A percentile compares a stretch with the other conserved stretches of the same genome.
Evolutionary conservation across 2,888 invertebrate species (phyloP).

Genomic region (Pristionchus arcanus): DNA sequence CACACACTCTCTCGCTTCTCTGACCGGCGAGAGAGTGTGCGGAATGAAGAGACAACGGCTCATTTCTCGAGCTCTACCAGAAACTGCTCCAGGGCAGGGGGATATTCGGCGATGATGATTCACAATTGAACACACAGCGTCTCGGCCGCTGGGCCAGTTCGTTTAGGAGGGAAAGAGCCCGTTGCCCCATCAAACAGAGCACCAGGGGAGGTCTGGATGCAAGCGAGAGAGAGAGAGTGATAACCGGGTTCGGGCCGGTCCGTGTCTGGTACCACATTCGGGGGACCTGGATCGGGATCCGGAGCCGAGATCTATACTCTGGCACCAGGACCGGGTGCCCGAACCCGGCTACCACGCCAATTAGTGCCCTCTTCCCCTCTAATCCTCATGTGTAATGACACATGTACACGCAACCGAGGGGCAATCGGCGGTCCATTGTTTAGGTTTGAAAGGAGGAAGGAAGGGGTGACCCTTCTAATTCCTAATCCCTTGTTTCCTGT

Average conservation of each 20-base stretch:
- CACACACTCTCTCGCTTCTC: neutral
- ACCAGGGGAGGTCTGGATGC: neutral
- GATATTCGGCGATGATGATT: neutral
- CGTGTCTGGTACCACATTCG: too few relatives aligned
- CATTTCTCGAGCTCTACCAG: too few relatives aligned
- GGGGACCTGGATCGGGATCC: too few relatives aligned
- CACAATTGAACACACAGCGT: neutral
- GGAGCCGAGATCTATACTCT: too few relatives aligned
- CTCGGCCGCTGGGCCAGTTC: neutral
- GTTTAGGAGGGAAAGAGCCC: neutral
- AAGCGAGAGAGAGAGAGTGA: neutral
- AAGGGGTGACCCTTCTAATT: neutral
- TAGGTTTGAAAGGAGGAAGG: neutral
- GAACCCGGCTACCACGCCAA: neutral
- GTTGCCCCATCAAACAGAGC: neutral
- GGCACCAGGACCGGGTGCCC: neutral
- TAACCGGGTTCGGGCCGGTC: neutral
- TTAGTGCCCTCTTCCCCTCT: neutral
- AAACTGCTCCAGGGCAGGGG: neutral
- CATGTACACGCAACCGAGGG: neutral
- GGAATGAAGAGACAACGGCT: too few relatives aligned
- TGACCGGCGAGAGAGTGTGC: too few relatives aligned
- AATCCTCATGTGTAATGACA: conserved; percentile 11
- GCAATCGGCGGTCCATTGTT: neutral
- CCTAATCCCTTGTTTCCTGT: neutral